A percentile compares a stretch with the other conserved stretches of the same genome.
phyloP scores from a whole-genome alignment of 2,888 invertebrate species.

The Drosophila pseudotalamancana region DNA sequence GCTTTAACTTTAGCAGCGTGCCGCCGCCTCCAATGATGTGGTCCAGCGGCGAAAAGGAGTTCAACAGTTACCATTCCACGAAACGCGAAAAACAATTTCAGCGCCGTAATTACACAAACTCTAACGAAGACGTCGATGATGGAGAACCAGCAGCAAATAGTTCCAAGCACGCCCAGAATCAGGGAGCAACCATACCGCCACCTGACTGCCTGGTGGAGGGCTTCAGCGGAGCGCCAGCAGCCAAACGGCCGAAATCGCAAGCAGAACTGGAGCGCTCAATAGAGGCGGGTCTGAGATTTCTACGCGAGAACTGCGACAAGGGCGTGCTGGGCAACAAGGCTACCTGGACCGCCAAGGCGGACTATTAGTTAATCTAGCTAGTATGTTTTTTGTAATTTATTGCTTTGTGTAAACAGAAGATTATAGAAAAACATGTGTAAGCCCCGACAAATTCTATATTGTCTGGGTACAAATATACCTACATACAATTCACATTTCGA shows the following conservation, averaged over 20 bases:
- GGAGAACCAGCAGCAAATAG: slow-evolving; percentile 7
- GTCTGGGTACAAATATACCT: slow-evolving; percentile 23
- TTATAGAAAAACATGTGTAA: slow-evolving; percentile 49
- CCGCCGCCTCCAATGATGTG: slow-evolving; percentile 46
- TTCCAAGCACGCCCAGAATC: slow-evolving; percentile 23
- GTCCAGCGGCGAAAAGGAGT: slow-evolving; percentile 37
- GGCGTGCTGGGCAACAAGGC: slow-evolving; percentile 79
- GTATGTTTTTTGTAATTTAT: slow-evolving; percentile 50
- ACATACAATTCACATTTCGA: slow-evolving; percentile 20
- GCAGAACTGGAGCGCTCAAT: slow-evolving; percentile 85
- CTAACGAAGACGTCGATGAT: slow-evolving; percentile 15
- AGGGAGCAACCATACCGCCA: slow-evolving; percentile 87
- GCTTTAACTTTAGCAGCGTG: slow-evolving; percentile 71
- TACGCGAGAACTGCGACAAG: slow-evolving; percentile 86
- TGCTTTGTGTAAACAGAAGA: slow-evolving; percentile 64
- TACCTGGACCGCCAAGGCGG: slow-evolving; percentile 83
- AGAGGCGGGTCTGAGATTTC: slow-evolving; percentile 85
- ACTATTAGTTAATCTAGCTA: slow-evolving; percentile 67
- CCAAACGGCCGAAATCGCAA: slow-evolving; percentile 63
- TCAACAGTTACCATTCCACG: slow-evolving; percentile 65
- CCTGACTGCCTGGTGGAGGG: slow-evolving; percentile 88
- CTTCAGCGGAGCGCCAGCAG: slow-evolving; percentile 50
- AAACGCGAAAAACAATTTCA: slow-evolving; percentile 70
- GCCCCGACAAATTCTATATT: slow-evolving; percentile 40
- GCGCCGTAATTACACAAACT: slow-evolving; percentile 61